Percentiles rank a stretch among this genome's conserved stretches.
Evolutionary conservation across 2,888 invertebrate genomes (phyloP).

Genomic region (Parasteatoda lunata): DNA sequence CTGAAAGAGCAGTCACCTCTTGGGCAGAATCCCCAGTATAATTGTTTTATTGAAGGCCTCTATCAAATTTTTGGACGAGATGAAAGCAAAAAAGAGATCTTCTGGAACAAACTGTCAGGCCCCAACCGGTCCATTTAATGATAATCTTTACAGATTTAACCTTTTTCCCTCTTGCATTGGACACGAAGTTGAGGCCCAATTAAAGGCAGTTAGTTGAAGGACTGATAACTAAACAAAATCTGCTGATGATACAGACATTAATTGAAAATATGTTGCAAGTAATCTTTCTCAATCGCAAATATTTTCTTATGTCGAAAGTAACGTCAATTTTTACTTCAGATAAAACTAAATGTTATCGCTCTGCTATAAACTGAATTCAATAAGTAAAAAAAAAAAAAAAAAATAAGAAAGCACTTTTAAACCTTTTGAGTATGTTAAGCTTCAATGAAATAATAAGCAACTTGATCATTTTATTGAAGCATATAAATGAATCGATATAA

Average conservation of each 20-base stretch:
- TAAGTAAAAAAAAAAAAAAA: no score
- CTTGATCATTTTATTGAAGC: no score
- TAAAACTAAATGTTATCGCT: neutral
- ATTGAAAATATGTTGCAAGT: no score
- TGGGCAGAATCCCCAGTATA: neutral
- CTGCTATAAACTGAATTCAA: no score
- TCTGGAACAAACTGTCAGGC: conserved; percentile 14
- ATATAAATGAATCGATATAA: no score
- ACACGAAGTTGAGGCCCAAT: neutral
- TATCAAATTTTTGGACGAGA: neutral
- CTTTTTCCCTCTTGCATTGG: neutral
- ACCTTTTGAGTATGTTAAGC: no score
- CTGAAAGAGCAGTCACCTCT: neutral
- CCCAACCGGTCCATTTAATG: conserved; percentile 26
- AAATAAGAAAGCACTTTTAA: no score
- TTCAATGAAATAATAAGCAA: no score
- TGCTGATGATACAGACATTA: neutral
- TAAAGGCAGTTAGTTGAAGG: neutral
- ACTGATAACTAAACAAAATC: neutral
- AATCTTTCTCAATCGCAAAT: neutral
- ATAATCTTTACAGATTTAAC: neutral
- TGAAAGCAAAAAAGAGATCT: neutral
- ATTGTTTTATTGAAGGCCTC: neutral
- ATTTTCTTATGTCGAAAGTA: no score
- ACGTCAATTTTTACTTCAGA: neutral